Evolutionary conservation across 2,888 invertebrate species (phyloP), one percentile per base, ranked within the genome.

Genomic region (Erebia palarica): DNA sequence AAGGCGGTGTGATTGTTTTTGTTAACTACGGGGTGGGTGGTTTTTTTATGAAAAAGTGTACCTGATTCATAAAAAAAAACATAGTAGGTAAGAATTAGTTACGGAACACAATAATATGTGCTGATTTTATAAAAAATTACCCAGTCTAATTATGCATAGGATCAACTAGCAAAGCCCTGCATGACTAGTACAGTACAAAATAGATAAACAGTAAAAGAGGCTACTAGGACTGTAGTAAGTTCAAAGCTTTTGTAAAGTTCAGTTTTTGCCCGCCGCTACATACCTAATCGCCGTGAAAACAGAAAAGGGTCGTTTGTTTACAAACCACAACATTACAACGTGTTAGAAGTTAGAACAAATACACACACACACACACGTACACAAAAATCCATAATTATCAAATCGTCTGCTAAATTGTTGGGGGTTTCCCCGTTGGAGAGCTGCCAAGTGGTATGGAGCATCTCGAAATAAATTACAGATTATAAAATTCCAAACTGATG

Each of bases 381-480:
- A 86, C 84, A 84, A 86, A 86, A 86, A 84, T 84, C 84, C 85
- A 85, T 88, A 90, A 90, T 90, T 88, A 90, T 88, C 87, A 86
- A 87, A 90, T 87, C 87, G 90, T 91, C 90, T 90, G 88, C 88
- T 89, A 87, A 87, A 86, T 85, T 63, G 63, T 85, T 82, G 81
- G 89, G 92, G 91, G 90, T 86, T 90, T 87, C 91, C 92, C 91
- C 87, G 84, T 88, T 92, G 92, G 92, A 88, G 78, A 75, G 79
- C 74, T 82, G 92, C 92, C 92, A 92, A 90, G 87, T 88, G 91
- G 89, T 90, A 91, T 88, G 83, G 80, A 84, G 84, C 80, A 86
- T 86, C 87, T 89, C 86, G 87, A 88, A 89, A 89, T 88, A 90
- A 87, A 90, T 89, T 86, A 84, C 78, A 84, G 86, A 89, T 88